phyloP scores from a whole-genome alignment of 2,888 invertebrate genomes.

The Stenchaetothrips biformis region DNA sequence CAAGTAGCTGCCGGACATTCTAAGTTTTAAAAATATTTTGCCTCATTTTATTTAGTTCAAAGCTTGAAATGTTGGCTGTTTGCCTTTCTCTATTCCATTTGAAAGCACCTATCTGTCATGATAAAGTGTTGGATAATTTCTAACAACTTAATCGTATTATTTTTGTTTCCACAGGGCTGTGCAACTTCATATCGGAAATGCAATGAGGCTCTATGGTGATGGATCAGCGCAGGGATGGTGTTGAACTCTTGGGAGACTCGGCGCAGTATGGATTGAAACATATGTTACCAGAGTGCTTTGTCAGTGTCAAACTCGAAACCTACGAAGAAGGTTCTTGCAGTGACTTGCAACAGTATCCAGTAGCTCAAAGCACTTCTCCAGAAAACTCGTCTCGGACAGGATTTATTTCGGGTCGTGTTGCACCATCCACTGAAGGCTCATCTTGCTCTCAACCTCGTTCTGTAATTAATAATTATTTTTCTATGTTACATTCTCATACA shows the following conservation, averaged over 20 bases:
- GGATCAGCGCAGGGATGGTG: conserved; percentile 7
- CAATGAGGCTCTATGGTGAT: not conserved
- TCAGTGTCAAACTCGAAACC: conserved; percentile 32
- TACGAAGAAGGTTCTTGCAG: conserved; percentile 27
- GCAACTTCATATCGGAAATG: not conserved
- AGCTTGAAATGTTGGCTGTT: not conserved
- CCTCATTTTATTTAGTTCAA: not conserved
- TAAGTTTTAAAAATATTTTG: not conserved
- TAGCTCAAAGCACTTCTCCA: not conserved
- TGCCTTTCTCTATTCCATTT: not conserved
- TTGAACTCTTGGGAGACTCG: not conserved
- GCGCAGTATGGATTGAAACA: conserved; percentile 28
- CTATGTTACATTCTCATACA: not conserved
- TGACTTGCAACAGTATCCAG: not conserved
- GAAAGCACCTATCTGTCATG: not conserved
- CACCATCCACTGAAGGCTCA: not conserved
- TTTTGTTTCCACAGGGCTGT: not conserved
- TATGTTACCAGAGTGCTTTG: conserved; percentile 32
- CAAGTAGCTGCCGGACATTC: not conserved
- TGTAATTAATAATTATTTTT: not conserved
- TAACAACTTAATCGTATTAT: not conserved
- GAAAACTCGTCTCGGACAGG: not conserved
- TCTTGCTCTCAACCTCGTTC: too few relatives aligned
- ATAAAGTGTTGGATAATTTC: not conserved
- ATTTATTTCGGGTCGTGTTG: not conserved